These are phyloP conservation scores for Melanargia galathea DNA, from an alignment of 2,888 invertebrate genomes.

Conservation along the genomic window DNA sequence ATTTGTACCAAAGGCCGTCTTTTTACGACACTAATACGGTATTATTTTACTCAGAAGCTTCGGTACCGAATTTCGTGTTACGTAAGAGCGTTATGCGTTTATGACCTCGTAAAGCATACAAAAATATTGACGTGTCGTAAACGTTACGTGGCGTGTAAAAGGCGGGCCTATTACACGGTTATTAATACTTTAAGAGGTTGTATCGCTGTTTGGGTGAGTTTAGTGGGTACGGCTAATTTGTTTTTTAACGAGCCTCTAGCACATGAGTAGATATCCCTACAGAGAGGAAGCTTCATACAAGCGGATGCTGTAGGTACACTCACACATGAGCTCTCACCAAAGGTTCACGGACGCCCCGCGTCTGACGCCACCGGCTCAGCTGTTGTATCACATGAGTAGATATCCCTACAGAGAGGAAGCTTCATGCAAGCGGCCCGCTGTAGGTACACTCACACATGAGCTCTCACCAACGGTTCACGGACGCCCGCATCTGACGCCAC, in stretches of 20 bases:
- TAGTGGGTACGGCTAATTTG: slow-evolving; percentile 1
- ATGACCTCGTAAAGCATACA: slow-evolving; percentile 41
- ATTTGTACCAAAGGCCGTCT: slow-evolving; percentile 49
- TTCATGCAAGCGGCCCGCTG: too few relatives aligned
- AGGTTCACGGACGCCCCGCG: too few relatives aligned
- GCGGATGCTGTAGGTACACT: too few relatives aligned
- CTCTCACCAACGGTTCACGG: too few relatives aligned
- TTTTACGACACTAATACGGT: slow-evolving; percentile 53
- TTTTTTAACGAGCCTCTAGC: neutral
- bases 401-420: too few relatives aligned
- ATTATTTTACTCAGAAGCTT: slow-evolving; percentile 49
- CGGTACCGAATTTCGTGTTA: slow-evolving; percentile 39
- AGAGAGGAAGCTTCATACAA: too few relatives aligned
- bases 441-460: too few relatives aligned
- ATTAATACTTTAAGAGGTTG: slow-evolving; percentile 39
- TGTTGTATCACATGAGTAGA: too few relatives aligned
- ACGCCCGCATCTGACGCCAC: too few relatives aligned
- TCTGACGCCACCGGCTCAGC: too few relatives aligned
- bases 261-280: too few relatives aligned
- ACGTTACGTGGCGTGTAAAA: slow-evolving; percentile 39
- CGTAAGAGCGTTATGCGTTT: slow-evolving; percentile 40
- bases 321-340: too few relatives aligned
- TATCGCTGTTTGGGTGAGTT: slow-evolving; percentile 25
- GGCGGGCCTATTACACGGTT: slow-evolving; percentile 32
- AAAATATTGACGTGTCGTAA: slow-evolving; percentile 45